Conservation (phyloP, 2,797 vertebrate species). For the Menidia menidia region DNA sequence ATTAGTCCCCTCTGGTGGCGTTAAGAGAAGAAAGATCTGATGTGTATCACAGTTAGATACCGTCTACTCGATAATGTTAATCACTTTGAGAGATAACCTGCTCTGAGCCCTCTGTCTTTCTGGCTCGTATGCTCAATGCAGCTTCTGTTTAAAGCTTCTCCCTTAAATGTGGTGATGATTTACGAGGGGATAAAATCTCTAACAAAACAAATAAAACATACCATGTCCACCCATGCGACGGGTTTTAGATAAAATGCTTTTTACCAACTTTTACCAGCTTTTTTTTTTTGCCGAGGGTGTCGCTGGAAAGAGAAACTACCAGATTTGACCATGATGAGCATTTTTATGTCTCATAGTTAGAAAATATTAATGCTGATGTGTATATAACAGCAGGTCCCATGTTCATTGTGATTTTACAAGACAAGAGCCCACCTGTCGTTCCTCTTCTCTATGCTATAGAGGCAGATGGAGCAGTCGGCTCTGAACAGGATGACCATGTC, state of each 20-base stretch:
- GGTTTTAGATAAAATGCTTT: constrained; percentile 6
- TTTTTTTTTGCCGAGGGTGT: too few species aligned
- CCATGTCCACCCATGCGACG: neutral
- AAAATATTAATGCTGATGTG: too few species aligned
- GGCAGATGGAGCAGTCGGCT: constrained; percentile 97
- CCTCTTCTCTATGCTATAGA: constrained; percentile 93
- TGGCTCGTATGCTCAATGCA: neutral
- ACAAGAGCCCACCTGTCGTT: constrained; percentile 85
- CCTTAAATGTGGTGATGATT: neutral
- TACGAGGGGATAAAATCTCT: neutral
- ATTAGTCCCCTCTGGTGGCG: neutral
- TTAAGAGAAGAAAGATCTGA: neutral
- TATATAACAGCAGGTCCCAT: too few species aligned
- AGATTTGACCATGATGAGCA: too few species aligned
- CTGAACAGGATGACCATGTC: constrained; percentile 94
- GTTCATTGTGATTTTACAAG: too few species aligned
- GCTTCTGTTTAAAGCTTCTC: neutral
- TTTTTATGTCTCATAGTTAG: too few species aligned
- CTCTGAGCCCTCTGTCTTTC: neutral
- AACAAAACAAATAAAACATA: neutral
- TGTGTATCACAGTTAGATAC: neutral
- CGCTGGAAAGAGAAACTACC: too few species aligned
- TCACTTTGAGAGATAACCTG: neutral
- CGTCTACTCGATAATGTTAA: too few species aligned
- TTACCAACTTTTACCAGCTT: neutral